Percentiles rank a stretch among this genome's conserved stretches.
phyloP scores from a whole-genome alignment of 2,113 vertebrate genomes.

The Amphiprion ocellaris region DNA sequence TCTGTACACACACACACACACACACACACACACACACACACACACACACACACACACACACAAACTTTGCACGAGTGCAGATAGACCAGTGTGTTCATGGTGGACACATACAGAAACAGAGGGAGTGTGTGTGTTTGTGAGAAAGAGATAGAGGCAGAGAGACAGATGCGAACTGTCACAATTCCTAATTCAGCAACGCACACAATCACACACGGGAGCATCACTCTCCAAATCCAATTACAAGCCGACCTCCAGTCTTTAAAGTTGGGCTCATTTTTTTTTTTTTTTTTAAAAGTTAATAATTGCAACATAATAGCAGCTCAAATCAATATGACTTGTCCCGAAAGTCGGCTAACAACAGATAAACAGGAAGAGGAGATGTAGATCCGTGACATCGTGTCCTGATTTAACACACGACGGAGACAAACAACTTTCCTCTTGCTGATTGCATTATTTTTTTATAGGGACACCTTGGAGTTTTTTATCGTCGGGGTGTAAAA shows the following conservation, averaged over 20 bases:
- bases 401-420: too few species aligned
- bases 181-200: slow-evolving; percentile 55
- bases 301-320: slow-evolving; percentile 59
- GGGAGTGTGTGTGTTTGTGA: slow-evolving; percentile 18
- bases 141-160: slow-evolving; percentile 47
- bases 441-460: too few species aligned
- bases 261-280: slow-evolving; percentile 57
- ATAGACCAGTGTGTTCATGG: slow-evolving; percentile 28
- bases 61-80: slow-evolving; percentile 27
- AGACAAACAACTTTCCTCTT: too few species aligned
- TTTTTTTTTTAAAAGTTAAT: slow-evolving; percentile 51
- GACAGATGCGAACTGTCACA: slow-evolving; percentile 71
- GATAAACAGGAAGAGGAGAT: not conserved
- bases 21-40: slow-evolving; percentile 32
- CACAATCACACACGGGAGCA: slow-evolving; percentile 60
- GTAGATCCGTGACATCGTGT: not conserved
- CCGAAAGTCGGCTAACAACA: not conserved
- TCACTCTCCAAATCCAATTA: slow-evolving; percentile 78
- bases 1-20: slow-evolving; percentile 51
- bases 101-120: slow-evolving; percentile 17
- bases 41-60: slow-evolving; percentile 48
- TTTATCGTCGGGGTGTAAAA: too few species aligned
- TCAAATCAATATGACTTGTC: slow-evolving; percentile 28
- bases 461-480: too few species aligned
- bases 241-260: slow-evolving; percentile 35